These are phyloP conservation scores for Ara ararauna DNA, from an alignment of 2,797 vertebrate species.

Conservation along the genomic window DNA sequence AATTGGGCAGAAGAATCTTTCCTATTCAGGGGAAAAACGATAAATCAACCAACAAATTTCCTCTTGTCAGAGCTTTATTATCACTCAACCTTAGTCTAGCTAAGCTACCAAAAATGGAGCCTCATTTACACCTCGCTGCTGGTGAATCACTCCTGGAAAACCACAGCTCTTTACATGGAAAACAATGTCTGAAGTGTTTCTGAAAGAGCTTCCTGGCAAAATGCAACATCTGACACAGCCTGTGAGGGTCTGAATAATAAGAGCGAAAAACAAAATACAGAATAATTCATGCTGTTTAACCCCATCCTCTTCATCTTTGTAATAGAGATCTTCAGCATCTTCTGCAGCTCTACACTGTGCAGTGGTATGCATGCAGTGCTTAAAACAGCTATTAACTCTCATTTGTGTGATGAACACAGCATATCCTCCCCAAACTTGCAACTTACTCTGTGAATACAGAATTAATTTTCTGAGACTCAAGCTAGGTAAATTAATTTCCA, in stretches of 20 bases:
- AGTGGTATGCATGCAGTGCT: neutral
- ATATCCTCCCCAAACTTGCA: neutral
- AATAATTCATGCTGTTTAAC: neutral
- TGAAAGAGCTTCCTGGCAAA: neutral
- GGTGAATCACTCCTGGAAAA: neutral
- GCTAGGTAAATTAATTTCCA: constrained; percentile 6
- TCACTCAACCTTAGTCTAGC: neutral
- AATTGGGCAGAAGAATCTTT: neutral
- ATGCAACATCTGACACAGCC: neutral
- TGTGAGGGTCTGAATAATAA: neutral
- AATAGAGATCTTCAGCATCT: neutral
- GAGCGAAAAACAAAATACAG: neutral
- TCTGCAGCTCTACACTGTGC: neutral
- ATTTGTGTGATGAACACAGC: constrained; percentile 2
- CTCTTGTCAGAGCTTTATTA: neutral
- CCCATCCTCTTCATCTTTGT: neutral
- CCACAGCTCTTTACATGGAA: neutral
- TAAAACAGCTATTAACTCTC: neutral
- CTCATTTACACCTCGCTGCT: neutral
- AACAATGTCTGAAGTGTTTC: neutral
- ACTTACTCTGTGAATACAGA: constrained; percentile 12
- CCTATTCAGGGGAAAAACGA: neutral
- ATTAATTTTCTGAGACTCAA: constrained; percentile 8
- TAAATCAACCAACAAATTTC: neutral
- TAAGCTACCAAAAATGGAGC: neutral